phyloP scores from a whole-genome alignment of 1,140 invertebrate genomes.

The Heliconius hermathena region DNA sequence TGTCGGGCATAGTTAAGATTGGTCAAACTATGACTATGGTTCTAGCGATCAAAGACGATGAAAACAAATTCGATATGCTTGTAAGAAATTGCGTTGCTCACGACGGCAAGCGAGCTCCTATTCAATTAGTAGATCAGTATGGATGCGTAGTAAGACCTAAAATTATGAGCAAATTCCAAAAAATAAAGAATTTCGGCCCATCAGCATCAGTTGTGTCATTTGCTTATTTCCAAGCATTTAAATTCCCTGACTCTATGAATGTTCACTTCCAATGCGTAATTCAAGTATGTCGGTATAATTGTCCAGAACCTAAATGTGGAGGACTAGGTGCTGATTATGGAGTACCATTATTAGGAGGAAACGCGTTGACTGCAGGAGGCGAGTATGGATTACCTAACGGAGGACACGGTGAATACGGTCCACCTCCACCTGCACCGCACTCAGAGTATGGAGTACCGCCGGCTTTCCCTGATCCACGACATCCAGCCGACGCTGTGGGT shows the following conservation, averaged over 20 bases:
- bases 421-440: conserved; percentile 81
- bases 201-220: conserved; percentile 96
- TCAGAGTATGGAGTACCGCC: conserved; percentile 88
- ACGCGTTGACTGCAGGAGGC: conserved; percentile 82
- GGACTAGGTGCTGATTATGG: conserved; percentile 87
- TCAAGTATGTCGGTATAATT: conserved; percentile 96
- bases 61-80: conserved; percentile 97
- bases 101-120: conserved; percentile 95
- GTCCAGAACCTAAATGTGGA: conserved; percentile 94
- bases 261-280: conserved; percentile 98
- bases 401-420: conserved; percentile 86
- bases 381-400: conserved; percentile 87
- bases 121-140: conserved; percentile 95
- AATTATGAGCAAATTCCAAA: conserved; percentile 97
- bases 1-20: conserved; percentile 96
- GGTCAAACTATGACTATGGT: conserved; percentile 98
- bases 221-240: conserved; percentile 98
- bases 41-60: conserved; percentile 96
- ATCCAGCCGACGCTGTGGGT: conserved; percentile 90
- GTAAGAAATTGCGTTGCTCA: conserved; percentile 97
- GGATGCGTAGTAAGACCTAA: conserved; percentile 96
- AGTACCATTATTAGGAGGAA: conserved; percentile 84
- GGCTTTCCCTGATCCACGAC: conserved; percentile 90
- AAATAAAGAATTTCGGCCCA: conserved; percentile 97
- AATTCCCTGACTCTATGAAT: conserved; percentile 98